Base-by-base conservation (phyloP, 2,888 invertebrate genomes). In the Eucera pruinosa region DNA sequence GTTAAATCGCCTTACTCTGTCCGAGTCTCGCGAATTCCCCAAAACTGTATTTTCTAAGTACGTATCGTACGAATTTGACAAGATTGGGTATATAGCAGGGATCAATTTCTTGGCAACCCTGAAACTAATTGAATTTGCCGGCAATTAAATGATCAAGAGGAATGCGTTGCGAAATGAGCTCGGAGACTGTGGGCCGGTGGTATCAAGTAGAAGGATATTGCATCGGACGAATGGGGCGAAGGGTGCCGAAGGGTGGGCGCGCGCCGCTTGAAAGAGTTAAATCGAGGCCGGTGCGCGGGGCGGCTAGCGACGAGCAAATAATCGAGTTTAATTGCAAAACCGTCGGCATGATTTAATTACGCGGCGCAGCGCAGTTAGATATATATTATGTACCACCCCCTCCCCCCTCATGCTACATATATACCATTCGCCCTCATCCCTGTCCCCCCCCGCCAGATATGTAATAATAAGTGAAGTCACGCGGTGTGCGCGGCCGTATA, bases 321-420 rank as follows among this genome's bases (percentile, higher is more conserved):
- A 91, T 92, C 91, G 92, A 92, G 92, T 91, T 92, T 92, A 92
- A 92, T 92, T 91, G 91, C 92, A 91, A 92, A 91, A 91, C 90
- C 91, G 91, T 92, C 90, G 91, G 91, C 90, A 91, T 92, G 92
- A 92, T 92, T 92, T 92, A 92, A 92, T 92, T 92, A 92, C 90
- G 89, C 87, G 85, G 85, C 84, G 85, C 88, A 82, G 84, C 80
- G 83, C 88, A 82, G 82, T 81, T 81, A 85, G 83, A 81, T 85
- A 81, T 85, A 85, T 78, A 81, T 82, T 78, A 83, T 69, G 75
- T 78, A 76, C 78, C 74, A 13, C 36, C 43, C n/a, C 4, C 33
- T 13, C 18, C 48, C 1, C 30, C 18, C 62, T 11, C n/a, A n/a
- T n/a, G 55, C 15, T 50, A 76, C 65, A 39, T 73, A 75, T 74